Evolutionary conservation across 2,797 vertebrate genomes (phyloP).

Genomic region (Lepilemur ruficaudatus): DNA sequence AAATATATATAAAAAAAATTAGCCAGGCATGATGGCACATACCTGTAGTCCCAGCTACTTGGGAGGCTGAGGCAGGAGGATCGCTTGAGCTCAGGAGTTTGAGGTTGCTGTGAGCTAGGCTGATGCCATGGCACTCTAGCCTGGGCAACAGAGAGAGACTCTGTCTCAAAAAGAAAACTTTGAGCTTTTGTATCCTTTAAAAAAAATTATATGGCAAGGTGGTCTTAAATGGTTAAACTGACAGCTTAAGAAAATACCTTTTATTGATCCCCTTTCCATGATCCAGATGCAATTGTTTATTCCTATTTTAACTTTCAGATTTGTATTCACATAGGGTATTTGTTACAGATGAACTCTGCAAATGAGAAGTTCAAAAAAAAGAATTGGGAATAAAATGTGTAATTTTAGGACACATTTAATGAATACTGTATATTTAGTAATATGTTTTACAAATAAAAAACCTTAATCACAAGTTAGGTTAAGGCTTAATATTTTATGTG

Average conservation of each 20-base stretch:
- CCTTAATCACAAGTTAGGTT: neutral
- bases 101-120: no score
- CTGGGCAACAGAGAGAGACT: no score
- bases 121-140: no score
- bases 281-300: neutral
- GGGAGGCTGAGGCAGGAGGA: no score
- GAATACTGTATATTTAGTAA: neutral
- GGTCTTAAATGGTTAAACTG: neutral
- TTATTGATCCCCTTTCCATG: neutral
- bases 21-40: no score
- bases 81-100: no score
- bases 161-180: neutral
- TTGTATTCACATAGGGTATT: neutral
- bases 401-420: neutral
- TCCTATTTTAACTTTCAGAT: slow-evolving; percentile 22
- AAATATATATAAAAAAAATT: no score
- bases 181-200: neutral
- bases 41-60: no score
- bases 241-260: neutral
- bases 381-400: neutral
- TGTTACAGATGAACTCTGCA: slow-evolving; percentile 6
- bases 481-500: neutral
- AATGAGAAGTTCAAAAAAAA: neutral
- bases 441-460: slow-evolving; percentile 11
- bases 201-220: neutral